These are phyloP conservation scores for Pristiophorus japonicus DNA, from an alignment of 2,113 vertebrate genomes.

Conservation along the genomic window DNA sequence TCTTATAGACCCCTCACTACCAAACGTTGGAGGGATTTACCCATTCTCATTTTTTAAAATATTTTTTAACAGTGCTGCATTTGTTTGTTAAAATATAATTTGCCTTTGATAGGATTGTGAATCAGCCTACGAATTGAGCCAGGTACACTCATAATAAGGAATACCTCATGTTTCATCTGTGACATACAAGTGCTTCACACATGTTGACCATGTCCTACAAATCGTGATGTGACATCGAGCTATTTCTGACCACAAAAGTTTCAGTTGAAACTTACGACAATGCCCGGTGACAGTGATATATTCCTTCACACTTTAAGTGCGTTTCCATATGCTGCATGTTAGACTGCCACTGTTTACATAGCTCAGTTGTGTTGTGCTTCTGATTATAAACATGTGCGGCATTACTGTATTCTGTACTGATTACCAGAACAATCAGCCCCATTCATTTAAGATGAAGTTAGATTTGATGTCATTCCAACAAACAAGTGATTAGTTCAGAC, in stretches of 20 bases:
- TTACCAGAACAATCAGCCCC: not conserved
- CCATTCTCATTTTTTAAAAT: not conserved
- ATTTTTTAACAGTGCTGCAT: not conserved
- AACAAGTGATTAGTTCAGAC: slow-evolving; percentile 19
- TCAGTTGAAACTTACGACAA: not conserved
- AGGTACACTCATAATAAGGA: not conserved
- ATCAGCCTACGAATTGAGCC: not conserved
- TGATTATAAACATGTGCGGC: slow-evolving; percentile 31
- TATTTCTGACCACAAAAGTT: not conserved
- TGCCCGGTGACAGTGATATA: not conserved
- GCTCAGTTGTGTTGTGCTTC: not conserved
- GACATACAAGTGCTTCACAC: not conserved
- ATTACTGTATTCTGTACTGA: slow-evolving; percentile 16
- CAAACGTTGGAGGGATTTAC: not conserved
- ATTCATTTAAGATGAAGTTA: slow-evolving; percentile 21
- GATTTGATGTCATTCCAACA: slow-evolving; percentile 18
- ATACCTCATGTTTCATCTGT: too few species aligned
- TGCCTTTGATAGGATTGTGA: not conserved
- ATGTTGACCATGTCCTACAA: not conserved
- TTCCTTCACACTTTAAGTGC: slow-evolving; percentile 5
- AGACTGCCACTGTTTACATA: not conserved
- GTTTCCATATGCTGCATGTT: not conserved
- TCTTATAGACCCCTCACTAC: not conserved
- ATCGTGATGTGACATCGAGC: not conserved
- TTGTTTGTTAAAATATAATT: not conserved